Conservation (phyloP, 2,113 vertebrate species). For the Felis chaus region DNA sequence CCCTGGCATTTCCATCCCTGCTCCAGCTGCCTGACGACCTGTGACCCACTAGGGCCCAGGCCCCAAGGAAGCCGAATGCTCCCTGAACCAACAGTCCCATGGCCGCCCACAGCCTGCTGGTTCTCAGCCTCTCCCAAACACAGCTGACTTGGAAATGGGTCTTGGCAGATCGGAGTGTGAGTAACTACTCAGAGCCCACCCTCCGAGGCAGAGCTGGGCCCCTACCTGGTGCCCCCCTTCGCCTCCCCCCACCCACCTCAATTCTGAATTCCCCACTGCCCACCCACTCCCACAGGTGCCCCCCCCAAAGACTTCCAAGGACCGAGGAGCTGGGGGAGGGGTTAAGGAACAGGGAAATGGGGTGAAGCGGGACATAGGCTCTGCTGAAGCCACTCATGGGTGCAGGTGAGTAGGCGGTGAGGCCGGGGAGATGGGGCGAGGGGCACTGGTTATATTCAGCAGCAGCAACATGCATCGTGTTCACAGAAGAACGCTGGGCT, state of each 20-base stretch:
- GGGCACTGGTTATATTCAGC: background rate
- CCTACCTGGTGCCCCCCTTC: background rate
- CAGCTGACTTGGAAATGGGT: background rate
- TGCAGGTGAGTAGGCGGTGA: background rate
- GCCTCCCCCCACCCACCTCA: background rate
- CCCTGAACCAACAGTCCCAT: background rate
- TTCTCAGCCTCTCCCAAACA: background rate
- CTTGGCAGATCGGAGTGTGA: background rate
- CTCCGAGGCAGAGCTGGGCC: background rate
- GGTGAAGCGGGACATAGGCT: background rate
- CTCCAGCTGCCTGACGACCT: background rate
- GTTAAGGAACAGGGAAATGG: background rate
- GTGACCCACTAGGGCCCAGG: background rate
- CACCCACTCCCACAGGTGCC: background rate
- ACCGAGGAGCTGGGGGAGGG: background rate
- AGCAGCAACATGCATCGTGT: background rate
- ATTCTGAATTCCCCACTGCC: background rate
- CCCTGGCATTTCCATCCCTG: too few relatives aligned
- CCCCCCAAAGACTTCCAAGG: background rate
- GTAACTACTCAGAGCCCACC: background rate
- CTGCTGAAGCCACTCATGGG: background rate
- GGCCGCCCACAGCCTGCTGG: background rate
- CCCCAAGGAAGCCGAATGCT: background rate
- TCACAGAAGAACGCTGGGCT: conserved; percentile 50
- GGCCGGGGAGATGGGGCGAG: background rate